Percentiles rank a stretch among this genome's conserved stretches.
These are phyloP conservation scores for Drosophila subquinaria DNA, from an alignment of 2,888 invertebrate genomes.

Conservation along the genomic window DNA sequence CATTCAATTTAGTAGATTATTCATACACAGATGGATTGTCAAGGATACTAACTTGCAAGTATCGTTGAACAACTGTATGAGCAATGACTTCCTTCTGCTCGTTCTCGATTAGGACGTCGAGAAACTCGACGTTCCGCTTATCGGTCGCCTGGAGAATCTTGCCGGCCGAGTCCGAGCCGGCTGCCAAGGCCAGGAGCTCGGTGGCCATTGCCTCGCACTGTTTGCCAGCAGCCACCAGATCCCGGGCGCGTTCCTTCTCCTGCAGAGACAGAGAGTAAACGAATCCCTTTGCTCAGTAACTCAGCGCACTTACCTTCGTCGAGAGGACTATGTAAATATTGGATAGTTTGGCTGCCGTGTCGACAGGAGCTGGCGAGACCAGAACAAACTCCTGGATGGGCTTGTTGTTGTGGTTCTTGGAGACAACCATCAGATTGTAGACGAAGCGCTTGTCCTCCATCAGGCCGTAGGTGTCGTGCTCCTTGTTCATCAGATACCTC, in stretches of 20 bases:
- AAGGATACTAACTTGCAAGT: conserved; percentile 91
- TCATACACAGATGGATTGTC: background rate
- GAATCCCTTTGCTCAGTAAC: background rate
- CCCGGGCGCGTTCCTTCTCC: conserved; percentile 99
- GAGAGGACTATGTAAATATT: conserved; percentile 95
- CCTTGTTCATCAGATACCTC: conserved; percentile 97
- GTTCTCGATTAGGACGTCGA: conserved; percentile 98
- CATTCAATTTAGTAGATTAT: background rate
- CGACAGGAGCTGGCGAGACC: conserved; percentile 99
- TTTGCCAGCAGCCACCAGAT: conserved; percentile 97
- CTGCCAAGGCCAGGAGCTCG: conserved; percentile 96
- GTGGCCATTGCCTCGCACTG: conserved; percentile 99
- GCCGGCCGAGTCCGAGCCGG: conserved; percentile 97
- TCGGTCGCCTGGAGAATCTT: conserved; percentile 98
- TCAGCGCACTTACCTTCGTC: conserved; percentile 88
- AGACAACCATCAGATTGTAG: conserved; percentile 99
- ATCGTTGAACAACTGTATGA: conserved; percentile 98
- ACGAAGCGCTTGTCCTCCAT: conserved; percentile 99
- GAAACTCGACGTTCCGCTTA: conserved; percentile 95
- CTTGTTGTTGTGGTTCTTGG: conserved; percentile 97
- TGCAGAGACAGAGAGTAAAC: conserved; percentile 67
- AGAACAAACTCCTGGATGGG: conserved; percentile 99
- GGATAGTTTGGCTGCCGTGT: conserved; percentile 98
- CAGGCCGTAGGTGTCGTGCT: conserved; percentile 97
- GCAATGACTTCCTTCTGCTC: conserved; percentile 99